Evolutionary conservation across 1,140 invertebrate species (phyloP).

Genomic region (Drosophila burlai): DNA sequence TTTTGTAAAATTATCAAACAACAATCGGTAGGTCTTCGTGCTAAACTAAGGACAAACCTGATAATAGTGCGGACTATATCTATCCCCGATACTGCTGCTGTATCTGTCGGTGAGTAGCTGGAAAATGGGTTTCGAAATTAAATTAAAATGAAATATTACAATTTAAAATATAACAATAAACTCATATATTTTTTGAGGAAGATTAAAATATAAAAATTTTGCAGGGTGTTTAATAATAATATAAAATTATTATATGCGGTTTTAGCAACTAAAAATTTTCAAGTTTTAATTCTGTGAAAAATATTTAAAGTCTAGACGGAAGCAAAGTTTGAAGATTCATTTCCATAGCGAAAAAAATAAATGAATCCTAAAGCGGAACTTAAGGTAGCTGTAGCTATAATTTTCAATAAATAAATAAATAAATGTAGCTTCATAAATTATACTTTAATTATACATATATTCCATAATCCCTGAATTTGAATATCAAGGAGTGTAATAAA

Average conservation of each 20-base stretch:
- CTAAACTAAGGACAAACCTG: conserved; percentile 67
- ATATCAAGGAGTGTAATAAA: neutral
- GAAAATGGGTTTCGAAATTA: conserved; percentile 33
- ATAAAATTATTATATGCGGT: neutral
- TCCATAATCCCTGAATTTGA: neutral
- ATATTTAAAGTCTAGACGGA: neutral
- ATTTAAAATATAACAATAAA: neutral
- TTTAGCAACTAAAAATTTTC: neutral
- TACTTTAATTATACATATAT: neutral
- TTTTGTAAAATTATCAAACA: neutral
- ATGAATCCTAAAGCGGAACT: no score
- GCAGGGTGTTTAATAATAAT: neutral
- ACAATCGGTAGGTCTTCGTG: conserved; percentile 1
- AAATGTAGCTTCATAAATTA: neutral
- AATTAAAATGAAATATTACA: neutral
- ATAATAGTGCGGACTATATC: conserved; percentile 82
- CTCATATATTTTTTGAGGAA: neutral
- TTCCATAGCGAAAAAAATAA: neutral
- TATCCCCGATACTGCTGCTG: conserved; percentile 79
- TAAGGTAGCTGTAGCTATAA: no score
- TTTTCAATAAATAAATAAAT: no score
- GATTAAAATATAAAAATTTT: neutral
- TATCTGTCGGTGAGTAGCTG: conserved; percentile 79
- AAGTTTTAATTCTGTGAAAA: neutral
- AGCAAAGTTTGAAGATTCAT: neutral